phyloP scores from a whole-genome alignment of 2,888 invertebrate species.

The Drosophila quinaria region DNA sequence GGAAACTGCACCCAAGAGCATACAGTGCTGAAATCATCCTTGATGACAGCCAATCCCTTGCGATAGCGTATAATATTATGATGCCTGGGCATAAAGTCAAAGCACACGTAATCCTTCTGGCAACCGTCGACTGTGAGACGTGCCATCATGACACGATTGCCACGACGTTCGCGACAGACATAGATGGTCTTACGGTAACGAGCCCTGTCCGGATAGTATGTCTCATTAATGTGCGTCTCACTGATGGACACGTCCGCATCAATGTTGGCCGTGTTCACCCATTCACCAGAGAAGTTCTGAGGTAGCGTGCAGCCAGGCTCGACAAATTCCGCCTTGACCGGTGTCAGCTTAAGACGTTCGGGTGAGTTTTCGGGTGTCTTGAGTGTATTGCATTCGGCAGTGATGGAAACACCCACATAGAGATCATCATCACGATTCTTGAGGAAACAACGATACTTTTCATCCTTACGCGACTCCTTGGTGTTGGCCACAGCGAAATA shows the following conservation, averaged over 20 bases:
- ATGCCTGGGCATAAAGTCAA: slow-evolving; percentile 97
- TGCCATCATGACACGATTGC: slow-evolving; percentile 97
- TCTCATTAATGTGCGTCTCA: slow-evolving; percentile 98
- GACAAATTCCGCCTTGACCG: slow-evolving; percentile 95
- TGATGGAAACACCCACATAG: slow-evolving; percentile 96
- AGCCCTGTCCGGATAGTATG: slow-evolving; percentile 96
- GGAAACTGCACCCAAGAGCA: slow-evolving; percentile 97
- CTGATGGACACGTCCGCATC: slow-evolving; percentile 97
- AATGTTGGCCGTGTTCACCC: slow-evolving; percentile 99
- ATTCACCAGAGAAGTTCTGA: slow-evolving; percentile 96
- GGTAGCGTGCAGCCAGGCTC: slow-evolving; percentile 96
- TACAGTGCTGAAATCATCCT: slow-evolving; percentile 95
- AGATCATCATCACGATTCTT: slow-evolving; percentile 97
- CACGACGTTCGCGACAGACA: slow-evolving; percentile 96
- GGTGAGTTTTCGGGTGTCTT: slow-evolving; percentile 97
- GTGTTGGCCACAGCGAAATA: slow-evolving; percentile 99
- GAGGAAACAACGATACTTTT: slow-evolving; percentile 96
- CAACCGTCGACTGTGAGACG: slow-evolving; percentile 97
- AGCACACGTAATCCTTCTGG: slow-evolving; percentile 98
- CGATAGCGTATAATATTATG: slow-evolving; percentile 97
- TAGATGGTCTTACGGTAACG: slow-evolving; percentile 95
- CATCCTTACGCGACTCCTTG: slow-evolving; percentile 97
- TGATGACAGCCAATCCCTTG: slow-evolving; percentile 94
- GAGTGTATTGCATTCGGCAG: slow-evolving; percentile 96
- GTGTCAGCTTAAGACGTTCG: slow-evolving; percentile 93